These are phyloP conservation scores for Nebria ingens DNA, from an alignment of 1,140 invertebrate species.

Conservation along the genomic window DNA sequence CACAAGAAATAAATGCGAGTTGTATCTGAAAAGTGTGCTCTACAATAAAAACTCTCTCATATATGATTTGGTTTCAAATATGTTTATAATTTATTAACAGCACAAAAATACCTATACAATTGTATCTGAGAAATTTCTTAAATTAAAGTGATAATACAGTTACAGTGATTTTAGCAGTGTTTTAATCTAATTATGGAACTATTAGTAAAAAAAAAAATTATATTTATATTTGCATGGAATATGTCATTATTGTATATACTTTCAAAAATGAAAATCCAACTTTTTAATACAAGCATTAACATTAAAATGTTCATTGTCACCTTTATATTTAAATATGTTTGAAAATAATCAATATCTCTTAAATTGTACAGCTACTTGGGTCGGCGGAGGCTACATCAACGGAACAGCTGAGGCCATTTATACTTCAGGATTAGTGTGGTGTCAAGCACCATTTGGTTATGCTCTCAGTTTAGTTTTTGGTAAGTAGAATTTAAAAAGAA, in stretches of 20 bases:
- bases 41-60: no score
- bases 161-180: no score
- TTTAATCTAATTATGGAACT: no score
- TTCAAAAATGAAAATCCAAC: background rate
- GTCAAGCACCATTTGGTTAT: slow-evolving; percentile 96
- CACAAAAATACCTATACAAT: no score
- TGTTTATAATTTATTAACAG: no score
- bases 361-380: slow-evolving; percentile 79
- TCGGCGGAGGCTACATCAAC: slow-evolving; percentile 97
- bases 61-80: no score
- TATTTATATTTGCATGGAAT: background rate
- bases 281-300: background rate
- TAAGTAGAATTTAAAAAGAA: slow-evolving; percentile 43
- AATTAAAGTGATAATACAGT: no score
- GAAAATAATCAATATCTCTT: slow-evolving; percentile 12
- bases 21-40: no score
- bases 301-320: background rate
- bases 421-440: slow-evolving; percentile 84
- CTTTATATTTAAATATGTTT: background rate
- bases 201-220: no score
- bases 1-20: no score
- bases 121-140: no score
- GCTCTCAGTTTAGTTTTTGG: slow-evolving; percentile 87
- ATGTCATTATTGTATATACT: background rate
- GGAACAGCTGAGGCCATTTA: slow-evolving; percentile 95